These are phyloP conservation scores for Epirrhoe tristata DNA, from an alignment of 2,888 invertebrate species.

Conservation along the genomic window DNA sequence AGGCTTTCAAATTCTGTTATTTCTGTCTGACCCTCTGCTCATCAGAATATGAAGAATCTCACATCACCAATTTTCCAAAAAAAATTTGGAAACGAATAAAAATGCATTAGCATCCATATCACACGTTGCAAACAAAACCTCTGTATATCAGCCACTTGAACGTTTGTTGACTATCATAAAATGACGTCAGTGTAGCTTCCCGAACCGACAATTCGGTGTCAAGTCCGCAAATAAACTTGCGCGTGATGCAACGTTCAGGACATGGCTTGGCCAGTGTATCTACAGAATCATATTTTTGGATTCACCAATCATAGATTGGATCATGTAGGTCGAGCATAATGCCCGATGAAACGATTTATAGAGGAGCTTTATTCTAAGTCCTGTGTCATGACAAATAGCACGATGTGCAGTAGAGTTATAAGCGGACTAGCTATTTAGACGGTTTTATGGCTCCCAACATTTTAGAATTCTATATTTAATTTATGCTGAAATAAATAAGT, in stretches of 20 bases:
- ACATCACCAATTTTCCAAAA: background rate
- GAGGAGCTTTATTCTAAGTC: slow-evolving; percentile 22
- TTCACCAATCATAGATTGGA: slow-evolving; percentile 48
- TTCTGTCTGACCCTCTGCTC: no score
- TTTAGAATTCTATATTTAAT: background rate
- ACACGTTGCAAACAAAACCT: slow-evolving; percentile 12
- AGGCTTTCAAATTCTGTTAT: no score
- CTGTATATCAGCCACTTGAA: slow-evolving; percentile 16
- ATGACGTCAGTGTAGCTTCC: slow-evolving; percentile 45
- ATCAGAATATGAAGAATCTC: no score
- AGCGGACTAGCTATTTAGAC: slow-evolving; percentile 3
- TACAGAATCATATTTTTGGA: slow-evolving; percentile 49
- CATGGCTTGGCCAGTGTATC: slow-evolving; percentile 44
- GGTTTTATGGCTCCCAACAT: slow-evolving; percentile 8
- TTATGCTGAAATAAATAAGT: no score
- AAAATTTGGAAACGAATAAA: background rate
- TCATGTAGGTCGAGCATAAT: slow-evolving; percentile 38
- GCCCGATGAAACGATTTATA: slow-evolving; percentile 7
- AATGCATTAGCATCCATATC: background rate
- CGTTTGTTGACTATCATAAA: slow-evolving; percentile 36
- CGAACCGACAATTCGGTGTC: slow-evolving; percentile 62
- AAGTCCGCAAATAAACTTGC: slow-evolving; percentile 69
- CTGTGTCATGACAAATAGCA: slow-evolving; percentile 18
- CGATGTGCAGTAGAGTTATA: slow-evolving; percentile 10
- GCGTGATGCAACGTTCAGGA: slow-evolving; percentile 67